phyloP scores from a whole-genome alignment of 2,113 vertebrate species.

The Stigmatopora argus region DNA sequence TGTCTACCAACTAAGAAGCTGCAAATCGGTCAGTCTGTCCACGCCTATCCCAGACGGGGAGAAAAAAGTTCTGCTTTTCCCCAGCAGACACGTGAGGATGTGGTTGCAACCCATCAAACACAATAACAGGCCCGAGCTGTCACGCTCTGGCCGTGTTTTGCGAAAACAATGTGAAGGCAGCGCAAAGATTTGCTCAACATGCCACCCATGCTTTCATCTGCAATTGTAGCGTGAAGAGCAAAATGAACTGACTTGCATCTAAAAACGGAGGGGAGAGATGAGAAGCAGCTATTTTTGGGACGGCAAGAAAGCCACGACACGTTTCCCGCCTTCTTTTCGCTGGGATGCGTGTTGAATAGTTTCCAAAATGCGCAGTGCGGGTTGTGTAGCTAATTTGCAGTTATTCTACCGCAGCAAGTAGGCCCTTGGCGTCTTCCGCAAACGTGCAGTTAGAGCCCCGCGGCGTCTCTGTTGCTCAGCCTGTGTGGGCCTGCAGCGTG shows the following conservation, averaged over 20 bases:
- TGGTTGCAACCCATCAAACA: slow-evolving; percentile 47
- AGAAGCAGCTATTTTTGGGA: slow-evolving; percentile 4
- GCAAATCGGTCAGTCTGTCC: slow-evolving; percentile 23
- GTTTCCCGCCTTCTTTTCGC: not conserved
- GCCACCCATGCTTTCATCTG: slow-evolving; percentile 7
- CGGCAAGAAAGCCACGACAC: not conserved
- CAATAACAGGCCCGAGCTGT: slow-evolving; percentile 50
- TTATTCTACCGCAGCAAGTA: slow-evolving; percentile 12
- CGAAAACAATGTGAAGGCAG: slow-evolving; percentile 38
- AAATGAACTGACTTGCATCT: not conserved
- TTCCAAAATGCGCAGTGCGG: not conserved
- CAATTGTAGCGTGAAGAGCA: not conserved
- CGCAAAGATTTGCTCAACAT: slow-evolving; percentile 27
- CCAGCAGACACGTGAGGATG: slow-evolving; percentile 52
- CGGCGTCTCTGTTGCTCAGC: slow-evolving; percentile 12
- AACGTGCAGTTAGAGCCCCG: slow-evolving; percentile 15
- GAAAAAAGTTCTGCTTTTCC: slow-evolving; percentile 30
- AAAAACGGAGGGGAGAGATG: not conserved
- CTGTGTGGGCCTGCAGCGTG: slow-evolving; percentile 43
- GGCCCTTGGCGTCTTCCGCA: slow-evolving; percentile 12
- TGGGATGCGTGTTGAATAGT: slow-evolving; percentile 2
- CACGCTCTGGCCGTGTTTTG: slow-evolving; percentile 38
- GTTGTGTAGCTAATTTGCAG: slow-evolving; percentile 11
- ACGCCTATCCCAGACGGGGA: slow-evolving; percentile 34
- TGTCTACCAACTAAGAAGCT: slow-evolving; percentile 23